Base-by-base conservation (phyloP, 2,113 vertebrate species). In the Lanius ludovicianus region DNA sequence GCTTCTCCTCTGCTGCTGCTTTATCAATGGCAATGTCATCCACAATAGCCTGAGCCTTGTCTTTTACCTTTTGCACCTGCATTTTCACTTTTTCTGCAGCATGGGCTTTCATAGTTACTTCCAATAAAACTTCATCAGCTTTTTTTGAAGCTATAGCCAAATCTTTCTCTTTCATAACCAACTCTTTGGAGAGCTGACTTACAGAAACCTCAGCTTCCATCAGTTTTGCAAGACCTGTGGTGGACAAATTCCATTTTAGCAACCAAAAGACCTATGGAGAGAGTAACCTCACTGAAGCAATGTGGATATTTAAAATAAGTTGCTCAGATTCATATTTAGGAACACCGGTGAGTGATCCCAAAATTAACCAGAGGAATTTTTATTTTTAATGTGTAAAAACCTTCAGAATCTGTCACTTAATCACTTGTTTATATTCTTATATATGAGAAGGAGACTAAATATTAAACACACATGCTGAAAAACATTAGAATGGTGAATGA, bases 31-130 rank as follows among this genome's bases (percentile, higher is more conserved):
- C 98, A 24, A 99, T 99, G 84, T 98, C 98, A 53, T 98, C 98
- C 13, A 99, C 98, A 56, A 99, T 99, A 75, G 97, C 96, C 90
- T 99, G 98, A 86, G 98, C 98, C 83, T 98, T 98, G 80, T 99
- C 98, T 96, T 98, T 99, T 81, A 99, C 98, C 56, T 97, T 98
- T 96, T 99, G 98, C 57, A 99, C 98, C 92, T 99, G 98, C 88
- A 95, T 97, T 96, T 99, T 99, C 41, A 99, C 98, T 92, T 98
- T 97, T 78, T 98, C 98, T 0, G 98, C 98, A 47, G 98, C 98
- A 22, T 98, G 98, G 42, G 98, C 98, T 91, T 98, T 99, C 49
- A 97, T 89, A 1, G 98, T 98, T 91, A 99, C 98, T 95, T 99
- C 98, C 89, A 97, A 86, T 87, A 99, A 96, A 74, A 99, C 98